Evolutionary conservation across 2,797 vertebrate species (phyloP), one percentile per base, ranked within the genome.

Genomic region (Pangasius macronema): DNA sequence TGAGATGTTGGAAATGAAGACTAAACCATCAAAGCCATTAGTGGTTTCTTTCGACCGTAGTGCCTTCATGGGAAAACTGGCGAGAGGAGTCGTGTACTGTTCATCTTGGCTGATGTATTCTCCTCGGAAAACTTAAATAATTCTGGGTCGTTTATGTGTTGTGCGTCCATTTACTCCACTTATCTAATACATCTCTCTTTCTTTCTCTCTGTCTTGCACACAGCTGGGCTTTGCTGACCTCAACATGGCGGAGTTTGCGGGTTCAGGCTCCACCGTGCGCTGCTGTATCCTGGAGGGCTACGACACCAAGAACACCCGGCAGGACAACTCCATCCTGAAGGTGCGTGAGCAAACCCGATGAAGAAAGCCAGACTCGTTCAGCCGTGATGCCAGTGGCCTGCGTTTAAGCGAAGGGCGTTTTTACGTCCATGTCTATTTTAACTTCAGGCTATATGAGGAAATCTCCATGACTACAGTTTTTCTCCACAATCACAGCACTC

Each of bases 321-420:
- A 97, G 92, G 97, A 97, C 93, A 97, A 97, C 93, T 97, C 97
- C 88, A 97, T 97, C 91, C 95, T 97, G 65, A 97, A 97, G 96
- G 97, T 97, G 94, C 33, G 1, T n/a, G 3, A 30, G 51, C 24
- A 9, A 84, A 68, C 42, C 16, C 0, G 3, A 13, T 51, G 55
- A 72, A 39, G n/a, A 59, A 5, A 76, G 22, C 42, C 30, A 65
- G 59, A 53, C n/a, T 51, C 1, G n/a, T 20, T 30, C 49, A 55
- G 30, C 73, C 39, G 49, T 11, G 11, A 55, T 13, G 30, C 27
- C 14, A 51, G 81, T 5, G 5, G 14, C 61, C 42, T 68, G 42
- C 5, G 14, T 61, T 46, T 68, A 51, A 68, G 6, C 1, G 49
- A 42, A n/a, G 16, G 49, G 14, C 49, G 1, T n/a, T 67, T 87